Evolutionary conservation across 2,888 invertebrate species (phyloP), one percentile per base, ranked within the genome.

Genomic region (Gastracanthus pulcherrimus): DNA sequence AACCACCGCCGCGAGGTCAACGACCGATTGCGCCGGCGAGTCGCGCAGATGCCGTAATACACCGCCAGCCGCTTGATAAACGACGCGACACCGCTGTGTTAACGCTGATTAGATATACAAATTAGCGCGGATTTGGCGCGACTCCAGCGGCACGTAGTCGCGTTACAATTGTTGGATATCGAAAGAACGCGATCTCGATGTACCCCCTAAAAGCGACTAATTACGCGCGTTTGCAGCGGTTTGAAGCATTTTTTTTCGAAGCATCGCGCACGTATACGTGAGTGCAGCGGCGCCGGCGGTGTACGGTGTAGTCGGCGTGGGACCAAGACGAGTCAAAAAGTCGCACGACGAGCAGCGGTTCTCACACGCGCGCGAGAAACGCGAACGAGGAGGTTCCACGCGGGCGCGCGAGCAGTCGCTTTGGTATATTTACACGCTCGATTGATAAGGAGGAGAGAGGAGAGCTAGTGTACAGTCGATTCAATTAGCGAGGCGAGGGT

Each of bases 301-400:
- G 29, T 41, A n/a, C 3, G 11, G 60, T 16, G 55, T n/a, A 36
- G 86, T 86, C 88, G 86, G 89, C 91, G 91, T 91, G 91, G 88
- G 91, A 91, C 89, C 90, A 90, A 87, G 87, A 87, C 88, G 88
- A 86, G 87, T 89, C 86, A 90, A 91, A 91, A 90, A 91, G 91
- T 91, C 91, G 89, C 91, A 91, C 90, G 91, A 88, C 87, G 87
- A 85, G 84, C 90, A 89, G 89, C 83, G 89, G 88, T 87, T 90
- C 90, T 90, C 91, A 90, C 86, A 9, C 13, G 16, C n/a, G 19
- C 7, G 31, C 31, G n/a, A 13, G 31, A 13, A n/a, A n/a, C n/a
- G n/a, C n/a, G n/a, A n/a, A n/a, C n/a, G n/a, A n/a, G n/a, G n/a
- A n/a, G n/a, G n/a, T n/a, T n/a, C n/a, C n/a, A n/a, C n/a, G n/a